Conservation (phyloP, 2,888 invertebrate species). For the Habroteleia sp. region DNA sequence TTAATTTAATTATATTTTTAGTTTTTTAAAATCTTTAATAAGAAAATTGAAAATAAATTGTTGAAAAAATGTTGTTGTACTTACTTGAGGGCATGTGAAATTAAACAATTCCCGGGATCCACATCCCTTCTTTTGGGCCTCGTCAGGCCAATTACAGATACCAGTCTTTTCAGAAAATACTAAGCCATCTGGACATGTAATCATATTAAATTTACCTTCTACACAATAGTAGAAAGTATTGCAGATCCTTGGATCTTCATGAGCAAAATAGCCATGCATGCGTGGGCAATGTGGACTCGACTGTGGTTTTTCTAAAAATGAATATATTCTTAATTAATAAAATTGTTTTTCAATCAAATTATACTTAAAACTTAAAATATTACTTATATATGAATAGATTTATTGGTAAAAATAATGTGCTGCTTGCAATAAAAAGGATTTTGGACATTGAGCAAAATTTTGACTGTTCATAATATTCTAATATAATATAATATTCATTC, state of each 20-base stretch:
- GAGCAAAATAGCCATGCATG: conserved; percentile 93
- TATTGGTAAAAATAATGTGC: no score
- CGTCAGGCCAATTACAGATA: conserved; percentile 96
- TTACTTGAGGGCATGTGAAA: conserved; percentile 87
- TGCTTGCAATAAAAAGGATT: no score
- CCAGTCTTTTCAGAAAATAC: conserved; percentile 94
- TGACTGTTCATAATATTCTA: no score
- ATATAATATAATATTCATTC: no score
- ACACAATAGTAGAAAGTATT: conserved; percentile 95
- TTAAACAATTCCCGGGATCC: conserved; percentile 92
- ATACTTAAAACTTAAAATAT: no score
- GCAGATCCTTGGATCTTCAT: conserved; percentile 89
- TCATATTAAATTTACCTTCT: conserved; percentile 94
- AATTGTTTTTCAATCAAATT: no score
- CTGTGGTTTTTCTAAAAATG: conserved; percentile 82
- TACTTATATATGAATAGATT: no score
- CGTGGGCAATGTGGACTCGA: conserved; percentile 89
- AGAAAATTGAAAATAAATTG: no score
- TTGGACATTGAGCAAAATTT: no score
- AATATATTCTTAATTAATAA: no score
- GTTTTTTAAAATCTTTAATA: no score
- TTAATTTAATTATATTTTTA: no score
- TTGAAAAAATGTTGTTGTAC: background rate
- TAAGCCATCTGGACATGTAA: conserved; percentile 92
- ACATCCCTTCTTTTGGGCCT: conserved; percentile 93